Percentiles rank a stretch among this genome's conserved stretches.
phyloP scores from a whole-genome alignment of 2,797 vertebrate genomes.

The Melanotaenia maccullochi region DNA sequence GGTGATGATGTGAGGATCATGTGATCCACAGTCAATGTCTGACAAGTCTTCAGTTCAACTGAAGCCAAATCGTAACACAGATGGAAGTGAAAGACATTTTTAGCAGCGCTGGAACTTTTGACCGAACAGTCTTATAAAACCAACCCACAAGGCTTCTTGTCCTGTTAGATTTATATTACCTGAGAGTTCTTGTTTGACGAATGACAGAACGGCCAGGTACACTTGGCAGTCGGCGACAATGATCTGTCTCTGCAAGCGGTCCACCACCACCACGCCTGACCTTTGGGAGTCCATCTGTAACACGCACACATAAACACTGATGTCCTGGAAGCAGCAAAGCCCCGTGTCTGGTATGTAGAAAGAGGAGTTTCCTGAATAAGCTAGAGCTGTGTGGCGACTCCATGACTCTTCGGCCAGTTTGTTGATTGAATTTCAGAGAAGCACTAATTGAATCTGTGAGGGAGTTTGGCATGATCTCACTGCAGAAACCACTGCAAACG shows the following conservation, averaged over 20 bases:
- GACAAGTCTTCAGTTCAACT: too few relatives aligned
- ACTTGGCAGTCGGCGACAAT: conserved; percentile 98
- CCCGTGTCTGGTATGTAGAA: conserved; percentile 9
- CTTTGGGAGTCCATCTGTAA: conserved; percentile 90
- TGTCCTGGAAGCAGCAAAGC: not conserved
- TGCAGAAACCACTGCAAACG: conserved; percentile 37
- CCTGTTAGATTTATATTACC: conserved; percentile 74
- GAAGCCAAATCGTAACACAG: too few relatives aligned
- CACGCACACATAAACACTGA: conserved; percentile 26
- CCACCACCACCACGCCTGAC: conserved; percentile 88
- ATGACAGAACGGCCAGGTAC: conserved; percentile 95
- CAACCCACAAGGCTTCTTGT: too few relatives aligned
- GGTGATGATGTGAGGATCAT: too few relatives aligned
- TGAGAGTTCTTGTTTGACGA: conserved; percentile 98
- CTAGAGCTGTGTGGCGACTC: conserved; percentile 9
- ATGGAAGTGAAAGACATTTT: too few relatives aligned
- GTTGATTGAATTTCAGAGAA: conserved; percentile 67
- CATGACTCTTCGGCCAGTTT: conserved; percentile 21
- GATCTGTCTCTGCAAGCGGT: conserved; percentile 97
- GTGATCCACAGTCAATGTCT: too few relatives aligned
- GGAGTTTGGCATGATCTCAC: conserved; percentile 64
- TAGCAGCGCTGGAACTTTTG: too few relatives aligned
- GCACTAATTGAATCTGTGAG: conserved; percentile 60
- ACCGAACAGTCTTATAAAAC: too few relatives aligned
- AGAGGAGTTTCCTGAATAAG: conserved; percentile 25